These are phyloP conservation scores for Acronicta leporina DNA, from an alignment of 2,888 invertebrate genomes.

Conservation along the genomic window DNA sequence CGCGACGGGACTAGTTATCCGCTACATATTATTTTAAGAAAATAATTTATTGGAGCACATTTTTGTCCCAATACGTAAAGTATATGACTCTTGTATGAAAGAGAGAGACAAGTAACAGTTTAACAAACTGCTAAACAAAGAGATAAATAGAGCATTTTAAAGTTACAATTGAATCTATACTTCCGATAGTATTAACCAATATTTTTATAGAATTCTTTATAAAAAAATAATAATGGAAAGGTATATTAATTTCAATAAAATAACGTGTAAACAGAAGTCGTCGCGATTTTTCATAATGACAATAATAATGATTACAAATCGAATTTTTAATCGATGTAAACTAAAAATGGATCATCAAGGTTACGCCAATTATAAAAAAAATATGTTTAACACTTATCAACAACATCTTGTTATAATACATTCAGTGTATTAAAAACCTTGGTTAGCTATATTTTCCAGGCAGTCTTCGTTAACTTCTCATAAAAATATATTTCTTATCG, in stretches of 20 bases:
- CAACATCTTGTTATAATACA: slow-evolving; percentile 50
- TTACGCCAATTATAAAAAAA: slow-evolving; percentile 57
- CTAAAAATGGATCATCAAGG: slow-evolving; percentile 57
- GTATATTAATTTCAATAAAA: slow-evolving; percentile 69
- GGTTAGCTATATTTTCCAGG: slow-evolving; percentile 12
- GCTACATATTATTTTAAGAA: slow-evolving; percentile 77
- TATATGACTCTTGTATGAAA: no score
- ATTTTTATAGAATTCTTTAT: slow-evolving; percentile 12
- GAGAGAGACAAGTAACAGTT: no score
- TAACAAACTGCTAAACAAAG: no score
- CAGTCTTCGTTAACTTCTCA: slow-evolving; percentile 32
- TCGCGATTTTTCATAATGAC: slow-evolving; percentile 71
- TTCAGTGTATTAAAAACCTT: slow-evolving; percentile 55
- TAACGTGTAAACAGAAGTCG: slow-evolving; percentile 82
- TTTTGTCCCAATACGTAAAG: no score
- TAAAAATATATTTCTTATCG: slow-evolving; percentile 43
- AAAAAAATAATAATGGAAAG: slow-evolving; percentile 5
- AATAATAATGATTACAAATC: slow-evolving; percentile 62
- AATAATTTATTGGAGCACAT: slow-evolving; percentile 42
- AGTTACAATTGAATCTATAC: slow-evolving; percentile 1
- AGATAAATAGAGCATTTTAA: no score
- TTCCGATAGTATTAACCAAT: slow-evolving; percentile 24
- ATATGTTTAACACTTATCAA: slow-evolving; percentile 61
- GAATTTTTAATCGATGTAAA: slow-evolving; percentile 57
- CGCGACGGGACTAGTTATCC: slow-evolving; percentile 85